phyloP scores from a whole-genome alignment of 1,140 invertebrate genomes.

The Bicyclus anynana region DNA sequence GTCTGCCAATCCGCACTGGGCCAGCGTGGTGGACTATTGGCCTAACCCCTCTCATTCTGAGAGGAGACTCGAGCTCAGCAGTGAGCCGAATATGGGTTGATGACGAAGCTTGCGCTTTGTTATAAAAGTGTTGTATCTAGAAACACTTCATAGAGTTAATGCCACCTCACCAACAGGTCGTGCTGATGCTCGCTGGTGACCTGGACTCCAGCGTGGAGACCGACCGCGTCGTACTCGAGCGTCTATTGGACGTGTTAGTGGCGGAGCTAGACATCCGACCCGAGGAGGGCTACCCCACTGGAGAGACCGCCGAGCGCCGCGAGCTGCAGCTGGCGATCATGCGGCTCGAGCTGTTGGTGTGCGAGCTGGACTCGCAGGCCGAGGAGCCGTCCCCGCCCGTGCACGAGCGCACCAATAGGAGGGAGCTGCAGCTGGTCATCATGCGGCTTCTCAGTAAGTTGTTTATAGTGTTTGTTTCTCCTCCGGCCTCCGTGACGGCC shows the following conservation, averaged over 20 bases:
- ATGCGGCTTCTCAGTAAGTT: constrained; percentile 67
- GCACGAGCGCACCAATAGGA: constrained; percentile 50
- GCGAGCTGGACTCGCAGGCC: constrained; percentile 84
- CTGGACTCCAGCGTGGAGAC: constrained; percentile 90
- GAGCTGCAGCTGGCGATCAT: constrained; percentile 91
- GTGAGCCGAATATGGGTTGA: too few relatives aligned
- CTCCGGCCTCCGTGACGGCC: too few relatives aligned
- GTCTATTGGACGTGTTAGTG: constrained; percentile 85
- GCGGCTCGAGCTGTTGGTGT: constrained; percentile 85
- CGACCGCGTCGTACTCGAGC: constrained; percentile 87
- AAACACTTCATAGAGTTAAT: too few relatives aligned
- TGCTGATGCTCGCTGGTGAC: constrained; percentile 94
- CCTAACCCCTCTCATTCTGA: too few relatives aligned
- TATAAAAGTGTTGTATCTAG: too few relatives aligned
- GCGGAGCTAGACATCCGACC: constrained; percentile 86
- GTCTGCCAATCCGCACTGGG: too few relatives aligned
- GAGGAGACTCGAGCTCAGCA: too few relatives aligned
- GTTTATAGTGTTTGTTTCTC: neutral
- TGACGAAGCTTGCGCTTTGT: too few relatives aligned
- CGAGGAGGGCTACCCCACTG: constrained; percentile 40
- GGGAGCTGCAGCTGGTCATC: constrained; percentile 59
- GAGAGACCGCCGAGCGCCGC: constrained; percentile 40
- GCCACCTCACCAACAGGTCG: too few relatives aligned
- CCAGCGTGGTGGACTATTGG: too few relatives aligned
- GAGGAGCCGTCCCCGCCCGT: constrained; percentile 48